phyloP scores from a whole-genome alignment of 2,797 vertebrate species.

The Petrocephalus schoutedeni region DNA sequence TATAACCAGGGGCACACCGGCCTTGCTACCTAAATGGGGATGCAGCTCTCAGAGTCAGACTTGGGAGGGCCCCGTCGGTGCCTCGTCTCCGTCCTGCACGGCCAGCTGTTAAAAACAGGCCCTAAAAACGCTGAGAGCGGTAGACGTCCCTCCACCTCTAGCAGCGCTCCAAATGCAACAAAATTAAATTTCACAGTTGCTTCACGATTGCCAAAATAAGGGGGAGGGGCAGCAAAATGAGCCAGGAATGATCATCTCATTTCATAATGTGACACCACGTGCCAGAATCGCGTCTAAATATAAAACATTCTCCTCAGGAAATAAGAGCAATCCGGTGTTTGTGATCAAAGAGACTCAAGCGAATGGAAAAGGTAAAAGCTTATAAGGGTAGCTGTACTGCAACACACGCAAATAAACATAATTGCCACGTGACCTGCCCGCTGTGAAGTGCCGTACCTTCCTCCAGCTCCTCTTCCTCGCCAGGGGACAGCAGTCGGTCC shows the following conservation, averaged over 20 bases:
- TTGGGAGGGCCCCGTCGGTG: neutral
- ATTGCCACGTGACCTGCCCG: neutral
- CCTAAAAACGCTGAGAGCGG: neutral
- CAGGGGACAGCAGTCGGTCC: constrained; percentile 63
- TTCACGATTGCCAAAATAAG: constrained; percentile 29
- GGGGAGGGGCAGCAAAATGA: constrained; percentile 23
- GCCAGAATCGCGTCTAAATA: constrained; percentile 20
- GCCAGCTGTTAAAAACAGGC: constrained; percentile 16
- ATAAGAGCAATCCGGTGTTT: constrained; percentile 25
- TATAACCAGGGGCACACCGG: neutral
- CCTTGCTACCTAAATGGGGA: constrained; percentile 8
- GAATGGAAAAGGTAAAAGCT: constrained; percentile 23
- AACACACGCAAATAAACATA: neutral
- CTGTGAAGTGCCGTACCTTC: constrained; percentile 64
- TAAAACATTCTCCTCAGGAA: neutral
- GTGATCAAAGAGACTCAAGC: neutral
- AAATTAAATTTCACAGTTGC: constrained; percentile 37
- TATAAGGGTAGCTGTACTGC: neutral
- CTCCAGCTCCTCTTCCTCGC: constrained; percentile 85
- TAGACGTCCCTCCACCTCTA: constrained; percentile 21
- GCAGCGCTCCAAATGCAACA: constrained; percentile 18
- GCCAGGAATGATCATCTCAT: constrained; percentile 32
- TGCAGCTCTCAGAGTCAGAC: constrained; percentile 7
- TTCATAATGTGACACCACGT: constrained; percentile 23
- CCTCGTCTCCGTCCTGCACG: constrained; percentile 17